A percentile compares a stretch with the other conserved stretches of the same genome.
These are phyloP conservation scores for Melipona bicolor DNA, from an alignment of 2,888 invertebrate species.

Conservation along the genomic window DNA sequence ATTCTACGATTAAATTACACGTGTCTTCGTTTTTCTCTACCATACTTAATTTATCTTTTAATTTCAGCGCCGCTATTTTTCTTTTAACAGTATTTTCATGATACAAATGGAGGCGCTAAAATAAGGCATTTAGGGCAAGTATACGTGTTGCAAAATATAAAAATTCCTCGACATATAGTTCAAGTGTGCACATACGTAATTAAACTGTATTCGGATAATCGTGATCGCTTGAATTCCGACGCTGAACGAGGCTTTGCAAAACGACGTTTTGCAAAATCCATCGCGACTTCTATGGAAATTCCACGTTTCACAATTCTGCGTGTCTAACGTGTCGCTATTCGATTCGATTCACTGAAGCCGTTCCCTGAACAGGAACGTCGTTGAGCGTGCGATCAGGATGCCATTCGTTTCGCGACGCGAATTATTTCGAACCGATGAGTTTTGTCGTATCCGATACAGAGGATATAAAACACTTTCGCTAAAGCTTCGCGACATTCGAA, in stretches of 20 bases:
- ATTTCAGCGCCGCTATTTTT: too few species aligned
- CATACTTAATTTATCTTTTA: too few species aligned
- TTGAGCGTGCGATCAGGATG: conserved; percentile 4
- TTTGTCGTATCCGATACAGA: conserved; percentile 27
- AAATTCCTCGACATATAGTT: too few species aligned
- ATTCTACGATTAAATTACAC: too few species aligned
- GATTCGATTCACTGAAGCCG: conserved; percentile 1
- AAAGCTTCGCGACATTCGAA: neutral
- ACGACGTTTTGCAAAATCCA: neutral
- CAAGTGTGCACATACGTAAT: too few species aligned
- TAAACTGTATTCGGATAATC: too few species aligned
- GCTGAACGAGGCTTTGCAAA: neutral
- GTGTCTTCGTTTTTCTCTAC: too few species aligned
- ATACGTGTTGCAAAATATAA: too few species aligned
- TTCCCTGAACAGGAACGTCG: conserved; percentile 16
- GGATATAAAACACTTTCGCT: conserved; percentile 48
- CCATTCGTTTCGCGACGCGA: conserved; percentile 23
- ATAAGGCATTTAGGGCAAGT: too few species aligned
- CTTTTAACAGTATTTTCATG: too few species aligned
- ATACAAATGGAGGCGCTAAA: too few species aligned
- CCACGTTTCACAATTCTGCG: neutral
- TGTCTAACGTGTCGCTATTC: neutral
- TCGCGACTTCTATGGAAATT: neutral
- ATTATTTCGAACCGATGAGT: conserved; percentile 1
- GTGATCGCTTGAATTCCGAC: neutral